Base-by-base conservation (phyloP, 2,888 invertebrate species). In the Drosophila longiperda region DNA sequence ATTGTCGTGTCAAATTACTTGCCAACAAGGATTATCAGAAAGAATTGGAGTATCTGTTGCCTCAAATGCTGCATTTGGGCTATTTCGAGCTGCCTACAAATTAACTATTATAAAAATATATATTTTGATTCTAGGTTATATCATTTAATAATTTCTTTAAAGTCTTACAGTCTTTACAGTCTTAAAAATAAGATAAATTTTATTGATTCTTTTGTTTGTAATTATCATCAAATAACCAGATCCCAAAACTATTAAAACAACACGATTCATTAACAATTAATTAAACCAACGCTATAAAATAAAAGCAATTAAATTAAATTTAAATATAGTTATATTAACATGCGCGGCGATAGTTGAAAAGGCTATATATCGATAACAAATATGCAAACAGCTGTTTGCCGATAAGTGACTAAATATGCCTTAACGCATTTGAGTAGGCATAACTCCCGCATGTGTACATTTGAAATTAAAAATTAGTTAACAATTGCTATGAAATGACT, bases 1-100 rank as follows among this genome's bases (percentile, higher is more conserved):
- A 57, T 38, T 2, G n/a, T 33, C 12, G 66, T 33, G 8, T 17
- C 0, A n/a, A 60, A 38, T 20, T 42, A 6, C 74, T 49, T 34
- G 8, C 23, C 0, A 42, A 75, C 1, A n/a, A 32, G 1, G 80
- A 63, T 0, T 78, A 58, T 36, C 40, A 48, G 3, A 33, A 59
- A 2, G 84, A 82, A 50, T 53, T 69, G 17, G 66, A 64, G 20
- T 49, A 32, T 17, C 20, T 79, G 9, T 40, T 90, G 29, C 80
- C 80, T 12, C 73, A 72, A 45, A 82, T 83, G 49, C 54, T 87
- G 33, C 70, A 77, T 26, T 33, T 65, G 15, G 89, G 90, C 1
- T 90, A 85, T 55, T 83, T 90, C 33, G 82, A 89, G 8, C 52
- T 67, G 12, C 65, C 59, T 2, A 1, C 66, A 49, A 26, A 48